These are phyloP conservation scores for Symphodus melops DNA, from an alignment of 2,113 vertebrate species.

Conservation along the genomic window DNA sequence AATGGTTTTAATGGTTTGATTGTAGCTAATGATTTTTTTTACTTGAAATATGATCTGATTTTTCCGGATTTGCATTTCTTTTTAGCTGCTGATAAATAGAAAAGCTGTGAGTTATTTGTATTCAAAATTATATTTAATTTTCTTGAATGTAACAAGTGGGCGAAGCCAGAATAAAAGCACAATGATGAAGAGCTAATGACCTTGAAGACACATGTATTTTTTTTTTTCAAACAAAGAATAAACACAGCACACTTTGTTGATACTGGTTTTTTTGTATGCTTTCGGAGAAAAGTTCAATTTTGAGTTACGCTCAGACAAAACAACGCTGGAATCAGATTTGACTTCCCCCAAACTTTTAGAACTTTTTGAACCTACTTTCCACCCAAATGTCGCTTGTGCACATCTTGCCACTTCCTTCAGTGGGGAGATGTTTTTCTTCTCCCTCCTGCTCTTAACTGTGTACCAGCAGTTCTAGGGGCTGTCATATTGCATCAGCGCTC, in stretches of 20 bases:
- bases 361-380: constrained; percentile 72
- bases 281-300: constrained; percentile 22
- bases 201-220: neutral
- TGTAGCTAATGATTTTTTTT: too few species aligned
- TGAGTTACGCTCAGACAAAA: constrained; percentile 56
- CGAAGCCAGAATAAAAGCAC: neutral
- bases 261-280: constrained; percentile 2
- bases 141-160: constrained; percentile 1
- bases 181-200: neutral
- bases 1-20: too few species aligned
- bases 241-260: neutral
- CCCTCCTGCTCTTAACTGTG: constrained; percentile 81
- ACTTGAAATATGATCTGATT: too few species aligned
- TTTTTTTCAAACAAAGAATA: neutral
- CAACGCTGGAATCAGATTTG: constrained; percentile 48
- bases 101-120: too few species aligned
- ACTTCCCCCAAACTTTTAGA: constrained; percentile 69
- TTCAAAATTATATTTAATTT: constrained; percentile 24
- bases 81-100: too few species aligned
- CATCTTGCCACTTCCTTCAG: constrained; percentile 68
- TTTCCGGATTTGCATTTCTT: too few species aligned
- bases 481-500: constrained; percentile 85
- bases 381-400: constrained; percentile 68
- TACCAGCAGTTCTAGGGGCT: constrained; percentile 80
- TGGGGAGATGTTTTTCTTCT: constrained; percentile 63